Base-by-base conservation (phyloP, 2,888 invertebrate genomes). In the Acanthacorydalis orientalis region DNA sequence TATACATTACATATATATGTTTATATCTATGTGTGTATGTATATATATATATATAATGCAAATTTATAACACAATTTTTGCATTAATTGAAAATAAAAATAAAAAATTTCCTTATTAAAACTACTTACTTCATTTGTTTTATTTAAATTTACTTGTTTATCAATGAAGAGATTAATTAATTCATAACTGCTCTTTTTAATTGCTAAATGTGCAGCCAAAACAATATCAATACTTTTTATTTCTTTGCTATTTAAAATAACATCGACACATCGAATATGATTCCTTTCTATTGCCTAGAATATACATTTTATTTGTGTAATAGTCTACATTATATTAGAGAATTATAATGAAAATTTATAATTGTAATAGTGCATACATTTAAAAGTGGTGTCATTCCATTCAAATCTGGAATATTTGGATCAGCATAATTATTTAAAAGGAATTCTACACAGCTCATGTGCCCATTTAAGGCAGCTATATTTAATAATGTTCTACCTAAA, bases 301-400 rank as follows among this genome's bases (percentile, higher is more conserved):
- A 9, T 37, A 37, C n/a, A n/a, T n/a, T n/a, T n/a, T n/a, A n/a
- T n/a, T n/a, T n/a, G n/a, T n/a, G n/a, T n/a, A n/a, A n/a, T n/a
- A n/a, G n/a, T n/a, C n/a, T n/a, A n/a, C n/a, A n/a, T n/a, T n/a
- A n/a, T n/a, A n/a, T 12, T 9, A 37, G n/a, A n/a, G n/a, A n/a
- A n/a, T n/a, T n/a, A n/a, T 4, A 23, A 23, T 23, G 23, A 23
- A 23, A 23, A 23, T 23, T 23, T 23, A n/a, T n/a, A n/a, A n/a
- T 38, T 38, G 11, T 14, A 38, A 10, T 11, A 42, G 12, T 11
- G 16, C 16, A 10, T 42, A 42, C 42, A 23, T 23, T 42, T 31
- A 42, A 31, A 16, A 42, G 23, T 9, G 42, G 16, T 42, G 42
- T 42, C 42, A 42, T 42, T 42, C 42, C 42, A 42, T 42, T 23